phyloP scores from a whole-genome alignment of 2,113 vertebrate species.

The Spheniscus mendiculus region DNA sequence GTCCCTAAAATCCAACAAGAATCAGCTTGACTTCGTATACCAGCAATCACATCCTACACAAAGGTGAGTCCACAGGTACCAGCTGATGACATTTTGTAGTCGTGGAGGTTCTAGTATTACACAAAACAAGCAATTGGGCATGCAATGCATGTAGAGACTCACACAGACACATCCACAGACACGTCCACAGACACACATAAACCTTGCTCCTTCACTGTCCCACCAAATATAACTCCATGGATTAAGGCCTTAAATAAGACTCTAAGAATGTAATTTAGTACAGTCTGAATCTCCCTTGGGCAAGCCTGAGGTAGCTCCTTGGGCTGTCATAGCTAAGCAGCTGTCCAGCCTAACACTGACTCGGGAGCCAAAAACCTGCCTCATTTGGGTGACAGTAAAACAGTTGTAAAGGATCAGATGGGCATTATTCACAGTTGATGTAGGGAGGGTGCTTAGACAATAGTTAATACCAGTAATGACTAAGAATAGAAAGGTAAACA shows the following conservation, averaged over 20 bases:
- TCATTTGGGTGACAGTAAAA: not conserved
- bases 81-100: not conserved
- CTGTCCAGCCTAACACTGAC: slow-evolving; percentile 28
- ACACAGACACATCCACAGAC: not conserved
- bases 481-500: slow-evolving; percentile 49
- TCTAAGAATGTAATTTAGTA: slow-evolving; percentile 29
- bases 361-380: slow-evolving; percentile 29
- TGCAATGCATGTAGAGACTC: not conserved
- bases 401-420: slow-evolving; percentile 49
- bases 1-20: slow-evolving; percentile 30
- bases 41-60: not conserved
- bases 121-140: not conserved
- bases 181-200: not conserved
- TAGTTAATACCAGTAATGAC: not conserved
- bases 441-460: not conserved
- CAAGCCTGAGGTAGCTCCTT: slow-evolving; percentile 37
- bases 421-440: not conserved
- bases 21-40: not conserved
- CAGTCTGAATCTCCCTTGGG: slow-evolving; percentile 6
- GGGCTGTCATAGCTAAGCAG: slow-evolving; percentile 28
- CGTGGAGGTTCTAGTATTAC: not conserved
- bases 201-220: not conserved
- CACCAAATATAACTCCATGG: slow-evolving; percentile 45
- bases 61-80: slow-evolving; percentile 5
- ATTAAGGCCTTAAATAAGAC: slow-evolving; percentile 43